phyloP scores from a whole-genome alignment of 37 sponge, comb jelly and placozoan species.

The Halisarca cf. caerulea region DNA sequence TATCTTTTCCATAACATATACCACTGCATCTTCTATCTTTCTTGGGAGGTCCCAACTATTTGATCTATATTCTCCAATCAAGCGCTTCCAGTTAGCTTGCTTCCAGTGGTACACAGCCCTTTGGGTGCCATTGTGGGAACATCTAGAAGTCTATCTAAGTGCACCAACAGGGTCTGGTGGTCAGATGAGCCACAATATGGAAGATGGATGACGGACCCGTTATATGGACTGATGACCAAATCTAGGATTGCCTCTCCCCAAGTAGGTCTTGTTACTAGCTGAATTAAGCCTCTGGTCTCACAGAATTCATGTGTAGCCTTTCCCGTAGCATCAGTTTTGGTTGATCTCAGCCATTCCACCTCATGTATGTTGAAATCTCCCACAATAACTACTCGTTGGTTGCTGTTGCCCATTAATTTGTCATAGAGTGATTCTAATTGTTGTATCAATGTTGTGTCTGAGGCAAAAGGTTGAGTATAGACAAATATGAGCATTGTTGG shows the following conservation, averaged over 20 bases:
- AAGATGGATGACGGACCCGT: constrained; percentile 19
- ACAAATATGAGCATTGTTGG: constrained; percentile 26
- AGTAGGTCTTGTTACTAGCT: constrained; percentile 16
- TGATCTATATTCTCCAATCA: constrained; percentile 10
- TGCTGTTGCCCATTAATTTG: not conserved
- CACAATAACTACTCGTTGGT: constrained; percentile 10
- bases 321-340: constrained; percentile 23
- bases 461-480: constrained; percentile 12
- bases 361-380: constrained; percentile 19
- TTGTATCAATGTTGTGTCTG: constrained; percentile 6
- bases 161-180: constrained; percentile 25
- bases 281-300: constrained; percentile 10
- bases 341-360: constrained; percentile 13
- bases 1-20: not conserved
- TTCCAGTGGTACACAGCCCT: constrained; percentile 14
- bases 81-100: constrained; percentile 4
- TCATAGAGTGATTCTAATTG: constrained; percentile 7
- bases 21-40: constrained; percentile 2
- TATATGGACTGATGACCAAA: constrained; percentile 15
- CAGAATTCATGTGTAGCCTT: constrained; percentile 25
- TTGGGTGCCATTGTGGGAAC: not conserved
- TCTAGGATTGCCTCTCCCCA: constrained; percentile 28
- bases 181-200: constrained; percentile 31
- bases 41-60: constrained; percentile 3
- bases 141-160: not conserved